Evolutionary conservation across 1,140 invertebrate genomes (phyloP).

Genomic region (Drosophila sucinea): DNA sequence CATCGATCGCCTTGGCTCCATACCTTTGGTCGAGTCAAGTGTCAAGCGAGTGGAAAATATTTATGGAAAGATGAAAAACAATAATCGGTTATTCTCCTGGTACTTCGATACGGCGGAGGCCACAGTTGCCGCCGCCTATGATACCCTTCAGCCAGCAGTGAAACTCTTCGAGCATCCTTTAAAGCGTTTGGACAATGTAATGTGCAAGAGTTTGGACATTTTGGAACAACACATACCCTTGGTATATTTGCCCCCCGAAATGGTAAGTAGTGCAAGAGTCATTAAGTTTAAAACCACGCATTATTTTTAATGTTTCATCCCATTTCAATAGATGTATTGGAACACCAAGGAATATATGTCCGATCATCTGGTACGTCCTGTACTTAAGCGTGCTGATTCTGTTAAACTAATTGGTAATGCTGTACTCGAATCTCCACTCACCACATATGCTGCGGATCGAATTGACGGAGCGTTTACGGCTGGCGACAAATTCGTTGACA

Average conservation of each 20-base stretch:
- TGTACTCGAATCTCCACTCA: slow-evolving; percentile 87
- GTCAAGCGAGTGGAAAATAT: slow-evolving; percentile 88
- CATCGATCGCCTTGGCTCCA: slow-evolving; percentile 87
- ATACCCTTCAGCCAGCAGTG: slow-evolving; percentile 87
- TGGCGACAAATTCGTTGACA: slow-evolving; percentile 92
- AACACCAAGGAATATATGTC: slow-evolving; percentile 90
- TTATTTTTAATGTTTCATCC: neutral
- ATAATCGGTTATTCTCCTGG: slow-evolving; percentile 87
- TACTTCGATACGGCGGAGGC: slow-evolving; percentile 89
- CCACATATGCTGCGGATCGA: slow-evolving; percentile 87
- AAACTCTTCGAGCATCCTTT: slow-evolving; percentile 88
- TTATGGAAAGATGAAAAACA: slow-evolving; percentile 88
- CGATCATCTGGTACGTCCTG: slow-evolving; percentile 87
- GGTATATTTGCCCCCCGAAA: slow-evolving; percentile 89
- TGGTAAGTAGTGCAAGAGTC: slow-evolving; percentile 84
- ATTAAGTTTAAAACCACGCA: no score
- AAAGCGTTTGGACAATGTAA: slow-evolving; percentile 88
- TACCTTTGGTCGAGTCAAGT: slow-evolving; percentile 89
- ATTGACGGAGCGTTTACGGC: slow-evolving; percentile 89
- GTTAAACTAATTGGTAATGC: slow-evolving; percentile 89
- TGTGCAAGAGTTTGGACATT: slow-evolving; percentile 90
- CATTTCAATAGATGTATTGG: slow-evolving; percentile 87
- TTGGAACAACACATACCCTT: slow-evolving; percentile 90
- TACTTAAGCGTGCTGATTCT: slow-evolving; percentile 89
- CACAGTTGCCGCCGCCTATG: slow-evolving; percentile 87